Percentiles rank a stretch among this genome's conserved stretches.
Evolutionary conservation across 2,797 vertebrate species (phyloP).

Genomic region (Leuciscus waleckii): DNA sequence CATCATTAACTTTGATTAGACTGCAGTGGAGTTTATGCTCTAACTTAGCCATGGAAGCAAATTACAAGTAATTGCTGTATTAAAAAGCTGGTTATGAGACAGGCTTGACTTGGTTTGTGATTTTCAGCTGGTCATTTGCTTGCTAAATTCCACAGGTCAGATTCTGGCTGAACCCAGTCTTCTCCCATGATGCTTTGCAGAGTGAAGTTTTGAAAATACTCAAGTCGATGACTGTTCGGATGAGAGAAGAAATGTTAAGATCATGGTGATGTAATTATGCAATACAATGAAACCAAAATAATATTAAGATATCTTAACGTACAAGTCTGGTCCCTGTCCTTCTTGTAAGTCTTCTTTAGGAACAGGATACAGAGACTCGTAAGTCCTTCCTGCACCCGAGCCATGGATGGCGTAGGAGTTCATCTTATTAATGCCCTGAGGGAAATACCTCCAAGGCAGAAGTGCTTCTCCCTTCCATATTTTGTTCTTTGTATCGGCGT

Average conservation of each 20-base stretch:
- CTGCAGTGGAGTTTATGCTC: slow-evolving; percentile 30
- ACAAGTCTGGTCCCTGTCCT: slow-evolving; percentile 77
- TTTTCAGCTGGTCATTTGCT: slow-evolving; percentile 29
- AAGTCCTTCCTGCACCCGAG: slow-evolving; percentile 71
- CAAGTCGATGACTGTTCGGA: slow-evolving; percentile 69
- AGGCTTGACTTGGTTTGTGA: slow-evolving; percentile 4
- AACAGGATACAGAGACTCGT: slow-evolving; percentile 76
- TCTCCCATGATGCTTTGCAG: slow-evolving; percentile 82
- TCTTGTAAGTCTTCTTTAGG: slow-evolving; percentile 70
- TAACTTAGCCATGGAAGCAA: slow-evolving; percentile 18
- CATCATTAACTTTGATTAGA: slow-evolving; percentile 49
- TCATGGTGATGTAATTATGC: neutral
- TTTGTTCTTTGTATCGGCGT: slow-evolving; percentile 63
- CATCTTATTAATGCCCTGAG: slow-evolving; percentile 77
- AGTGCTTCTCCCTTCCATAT: slow-evolving; percentile 74
- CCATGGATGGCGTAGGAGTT: slow-evolving; percentile 81
- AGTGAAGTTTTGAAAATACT: slow-evolving; percentile 80
- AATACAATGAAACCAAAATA: neutral
- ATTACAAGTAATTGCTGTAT: slow-evolving; percentile 31
- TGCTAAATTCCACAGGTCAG: slow-evolving; percentile 70
- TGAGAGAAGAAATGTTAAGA: slow-evolving; percentile 8
- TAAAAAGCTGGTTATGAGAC: slow-evolving; percentile 22
- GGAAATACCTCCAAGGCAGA: slow-evolving; percentile 79
- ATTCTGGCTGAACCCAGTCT: slow-evolving; percentile 77
- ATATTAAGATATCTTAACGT: slow-evolving; percentile 55